Base-by-base conservation (phyloP, 2,113 vertebrate genomes). In the Perca flavescens region DNA sequence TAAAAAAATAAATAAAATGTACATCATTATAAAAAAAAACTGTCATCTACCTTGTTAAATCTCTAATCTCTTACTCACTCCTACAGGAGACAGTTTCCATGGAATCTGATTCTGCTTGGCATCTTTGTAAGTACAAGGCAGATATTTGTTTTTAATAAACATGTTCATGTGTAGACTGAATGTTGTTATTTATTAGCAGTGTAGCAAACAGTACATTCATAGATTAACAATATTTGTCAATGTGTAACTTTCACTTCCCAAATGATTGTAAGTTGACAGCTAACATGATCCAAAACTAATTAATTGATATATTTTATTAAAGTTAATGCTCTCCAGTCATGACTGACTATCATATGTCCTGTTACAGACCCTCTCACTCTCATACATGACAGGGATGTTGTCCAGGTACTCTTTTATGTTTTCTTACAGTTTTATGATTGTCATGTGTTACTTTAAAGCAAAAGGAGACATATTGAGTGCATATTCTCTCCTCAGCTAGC, bases 381-480 rank as follows among this genome's bases (percentile, higher is more conserved):
- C 97, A 77, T 99, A 98, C 93, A 96, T 99, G 94, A 99, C 97
- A 15, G 97, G 96, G 25, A 98, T 98, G 97, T 67, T 99, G 72
- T 97, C 97, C 93, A 97, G 97, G 97, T 97, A 95, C 15, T 54
- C 34, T 57, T 80, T 0, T 6, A 31, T 84, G 16, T 79, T 63
- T 63, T 1, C 14, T 74, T 13, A 53, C 28, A 46, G 34, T 67
- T 34, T 60, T n/a, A 54, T 71, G 28, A 25, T 6, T 58, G 16
- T 15, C 0, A 58, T 57, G 6, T 58, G 16, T 78, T 58, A 52
- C 36, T 82, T 74, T 82, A 11, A 43, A 43, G 10, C 40, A 43
- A 10, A 43, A 43, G 11, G 40, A 43, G 40, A 43, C 40, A n/a
- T n/a, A n/a, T n/a, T n/a, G n/a, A 10, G 40, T 40, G 40, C 36